phyloP scores from a whole-genome alignment of 1,140 invertebrate genomes.

The Aporrectodea caliginosa region DNA sequence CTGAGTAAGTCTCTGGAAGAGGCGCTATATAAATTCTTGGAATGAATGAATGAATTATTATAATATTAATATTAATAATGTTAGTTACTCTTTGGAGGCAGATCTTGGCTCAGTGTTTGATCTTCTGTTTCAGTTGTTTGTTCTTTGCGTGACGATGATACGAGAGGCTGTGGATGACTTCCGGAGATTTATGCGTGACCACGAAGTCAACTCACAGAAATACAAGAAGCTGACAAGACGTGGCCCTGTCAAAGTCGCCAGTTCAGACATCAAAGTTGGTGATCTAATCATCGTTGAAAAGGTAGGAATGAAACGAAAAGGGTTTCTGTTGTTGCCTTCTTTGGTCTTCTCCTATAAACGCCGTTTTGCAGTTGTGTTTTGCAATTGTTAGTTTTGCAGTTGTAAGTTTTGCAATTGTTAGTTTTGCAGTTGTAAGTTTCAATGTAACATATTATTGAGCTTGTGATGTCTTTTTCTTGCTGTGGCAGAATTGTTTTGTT shows the following conservation, averaged over 20 bases:
- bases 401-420: too few species aligned
- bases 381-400: too few species aligned
- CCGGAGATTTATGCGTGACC: constrained; percentile 81
- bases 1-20: too few species aligned
- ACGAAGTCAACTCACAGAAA: constrained; percentile 89
- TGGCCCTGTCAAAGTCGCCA: constrained; percentile 54
- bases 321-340: not conserved
- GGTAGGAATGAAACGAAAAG: constrained; percentile 42
- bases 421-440: too few species aligned
- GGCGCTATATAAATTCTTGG: too few species aligned
- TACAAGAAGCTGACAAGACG: constrained; percentile 60
- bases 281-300: constrained; percentile 67
- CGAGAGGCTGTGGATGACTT: constrained; percentile 96
- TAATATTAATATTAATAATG: too few species aligned
- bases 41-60: too few species aligned
- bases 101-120: too few species aligned
- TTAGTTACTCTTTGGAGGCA: too few species aligned
- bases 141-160: constrained; percentile 88
- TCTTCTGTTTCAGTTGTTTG: constrained; percentile 83
- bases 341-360: not conserved
- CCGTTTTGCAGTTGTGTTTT: not conserved
- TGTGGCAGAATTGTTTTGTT: too few species aligned
- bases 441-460: too few species aligned
- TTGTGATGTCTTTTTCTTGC: too few species aligned
- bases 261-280: constrained; percentile 60